Conservation (phyloP, 2,797 vertebrate genomes). For the Oryzias sinensis region DNA sequence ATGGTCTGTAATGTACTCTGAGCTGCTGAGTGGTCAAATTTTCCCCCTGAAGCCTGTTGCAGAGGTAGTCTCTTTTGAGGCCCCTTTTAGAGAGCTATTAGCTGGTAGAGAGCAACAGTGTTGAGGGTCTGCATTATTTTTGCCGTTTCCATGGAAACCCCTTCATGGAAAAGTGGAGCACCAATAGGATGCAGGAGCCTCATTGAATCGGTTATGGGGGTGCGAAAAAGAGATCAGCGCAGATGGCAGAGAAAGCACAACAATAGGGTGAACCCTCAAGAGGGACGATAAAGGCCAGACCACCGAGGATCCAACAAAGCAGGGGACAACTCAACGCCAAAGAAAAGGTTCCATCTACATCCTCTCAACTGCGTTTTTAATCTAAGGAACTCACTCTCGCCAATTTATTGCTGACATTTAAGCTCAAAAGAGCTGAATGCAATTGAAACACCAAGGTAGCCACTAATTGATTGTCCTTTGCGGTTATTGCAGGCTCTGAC, state of each 20-base stretch:
- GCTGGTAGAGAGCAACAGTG: conserved; percentile 61
- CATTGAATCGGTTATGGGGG: conserved; percentile 66
- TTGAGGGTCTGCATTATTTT: conserved; percentile 72
- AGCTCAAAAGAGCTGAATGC: conserved; percentile 40
- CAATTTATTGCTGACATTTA: conserved; percentile 70
- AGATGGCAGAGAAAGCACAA: conserved; percentile 68
- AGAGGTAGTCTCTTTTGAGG: conserved; percentile 43
- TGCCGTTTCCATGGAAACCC: conserved; percentile 75
- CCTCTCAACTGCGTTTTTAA: conserved; percentile 42
- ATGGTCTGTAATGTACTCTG: conserved; percentile 24
- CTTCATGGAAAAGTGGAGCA: conserved; percentile 70
- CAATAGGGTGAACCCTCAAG: conserved; percentile 66
- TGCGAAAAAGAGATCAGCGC: conserved; percentile 51
- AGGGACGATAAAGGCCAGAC: conserved; percentile 65
- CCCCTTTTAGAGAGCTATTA: conserved; percentile 71
- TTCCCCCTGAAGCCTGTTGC: conserved; percentile 56
- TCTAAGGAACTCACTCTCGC: conserved; percentile 47
- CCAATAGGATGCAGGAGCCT: conserved; percentile 62
- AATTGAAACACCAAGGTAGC: conserved; percentile 60
- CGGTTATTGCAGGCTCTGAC: conserved; percentile 65
- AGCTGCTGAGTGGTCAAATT: conserved; percentile 38
- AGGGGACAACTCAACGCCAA: conserved; percentile 24
- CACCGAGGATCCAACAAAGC: conserved; percentile 57
- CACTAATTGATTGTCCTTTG: conserved; percentile 64
- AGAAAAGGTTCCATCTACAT: conserved; percentile 68